Percentiles rank a stretch among this genome's conserved stretches.
These are phyloP conservation scores for Pristionchus maxplancki DNA, from an alignment of 2,888 invertebrate genomes.

Conservation along the genomic window DNA sequence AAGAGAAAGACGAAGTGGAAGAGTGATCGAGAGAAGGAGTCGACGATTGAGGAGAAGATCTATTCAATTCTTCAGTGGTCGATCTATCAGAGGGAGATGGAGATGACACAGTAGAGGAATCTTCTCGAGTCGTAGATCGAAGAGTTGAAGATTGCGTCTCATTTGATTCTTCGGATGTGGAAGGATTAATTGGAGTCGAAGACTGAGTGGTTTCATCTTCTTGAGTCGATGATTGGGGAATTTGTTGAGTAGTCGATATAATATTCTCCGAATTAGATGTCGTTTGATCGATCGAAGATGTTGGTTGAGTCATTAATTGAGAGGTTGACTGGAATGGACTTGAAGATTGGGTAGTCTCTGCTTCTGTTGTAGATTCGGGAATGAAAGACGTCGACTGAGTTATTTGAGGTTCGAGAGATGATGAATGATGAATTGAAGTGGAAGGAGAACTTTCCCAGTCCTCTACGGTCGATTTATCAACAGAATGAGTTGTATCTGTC, in stretches of 20 bases:
- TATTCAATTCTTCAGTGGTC: neutral
- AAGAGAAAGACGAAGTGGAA: neutral
- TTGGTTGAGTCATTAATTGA: neutral
- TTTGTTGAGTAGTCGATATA: neutral
- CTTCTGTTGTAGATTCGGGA: neutral
- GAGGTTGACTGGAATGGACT: neutral
- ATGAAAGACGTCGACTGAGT: neutral
- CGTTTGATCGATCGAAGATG: neutral
- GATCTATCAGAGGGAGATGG: neutral
- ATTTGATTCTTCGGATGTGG: neutral
- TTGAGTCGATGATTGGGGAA: neutral
- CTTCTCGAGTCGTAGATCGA: neutral
- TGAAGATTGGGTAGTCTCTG: neutral
- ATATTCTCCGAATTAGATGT: neutral
- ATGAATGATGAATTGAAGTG: neutral
- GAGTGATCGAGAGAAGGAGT: neutral
- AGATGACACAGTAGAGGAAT: neutral
- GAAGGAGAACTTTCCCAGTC: neutral
- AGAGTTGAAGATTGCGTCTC: neutral
- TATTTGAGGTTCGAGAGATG: neutral
- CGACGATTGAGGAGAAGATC: neutral
- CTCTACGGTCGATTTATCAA: no score
- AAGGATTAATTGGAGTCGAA: neutral
- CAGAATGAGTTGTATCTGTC: neutral
- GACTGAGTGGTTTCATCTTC: neutral